Conservation (phyloP, 2,888 invertebrate species). For the Acrobasis consociella region DNA sequence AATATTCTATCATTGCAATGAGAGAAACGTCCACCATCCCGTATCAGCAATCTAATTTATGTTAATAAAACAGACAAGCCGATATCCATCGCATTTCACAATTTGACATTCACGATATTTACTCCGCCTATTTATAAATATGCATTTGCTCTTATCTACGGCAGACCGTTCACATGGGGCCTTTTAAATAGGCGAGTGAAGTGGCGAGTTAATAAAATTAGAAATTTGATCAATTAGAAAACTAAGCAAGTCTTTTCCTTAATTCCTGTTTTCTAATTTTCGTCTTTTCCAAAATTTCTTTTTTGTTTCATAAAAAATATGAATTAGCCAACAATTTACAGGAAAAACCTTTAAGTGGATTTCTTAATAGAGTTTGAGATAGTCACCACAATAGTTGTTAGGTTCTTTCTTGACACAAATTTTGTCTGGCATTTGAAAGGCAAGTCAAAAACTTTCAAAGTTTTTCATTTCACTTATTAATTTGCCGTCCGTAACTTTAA, state of each 20-base stretch:
- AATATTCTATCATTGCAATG: not conserved
- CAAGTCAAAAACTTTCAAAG: too few species aligned
- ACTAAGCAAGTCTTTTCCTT: not conserved
- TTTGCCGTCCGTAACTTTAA: too few species aligned
- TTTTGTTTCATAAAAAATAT: too few species aligned
- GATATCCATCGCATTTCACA: conserved; percentile 17
- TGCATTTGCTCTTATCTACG: not conserved
- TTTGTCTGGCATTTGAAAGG: too few species aligned
- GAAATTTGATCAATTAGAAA: not conserved
- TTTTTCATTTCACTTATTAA: too few species aligned
- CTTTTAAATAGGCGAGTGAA: not conserved
- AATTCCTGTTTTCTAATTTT: too few species aligned
- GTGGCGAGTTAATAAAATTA: not conserved
- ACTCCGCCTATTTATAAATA: conserved; percentile 21
- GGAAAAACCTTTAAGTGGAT: too few species aligned
- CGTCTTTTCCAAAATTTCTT: too few species aligned
- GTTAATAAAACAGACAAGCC: conserved; percentile 15
- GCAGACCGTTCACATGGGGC: not conserved
- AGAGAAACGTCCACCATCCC: not conserved
- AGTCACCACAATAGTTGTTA: too few species aligned
- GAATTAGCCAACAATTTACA: too few species aligned
- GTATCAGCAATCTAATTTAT: conserved; percentile 8
- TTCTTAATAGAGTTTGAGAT: too few species aligned
- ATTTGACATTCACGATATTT: conserved; percentile 21
- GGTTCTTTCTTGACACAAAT: too few species aligned